Conservation (phyloP, 2,113 vertebrate species). For the Tetraodon nigroviridis region DNA sequence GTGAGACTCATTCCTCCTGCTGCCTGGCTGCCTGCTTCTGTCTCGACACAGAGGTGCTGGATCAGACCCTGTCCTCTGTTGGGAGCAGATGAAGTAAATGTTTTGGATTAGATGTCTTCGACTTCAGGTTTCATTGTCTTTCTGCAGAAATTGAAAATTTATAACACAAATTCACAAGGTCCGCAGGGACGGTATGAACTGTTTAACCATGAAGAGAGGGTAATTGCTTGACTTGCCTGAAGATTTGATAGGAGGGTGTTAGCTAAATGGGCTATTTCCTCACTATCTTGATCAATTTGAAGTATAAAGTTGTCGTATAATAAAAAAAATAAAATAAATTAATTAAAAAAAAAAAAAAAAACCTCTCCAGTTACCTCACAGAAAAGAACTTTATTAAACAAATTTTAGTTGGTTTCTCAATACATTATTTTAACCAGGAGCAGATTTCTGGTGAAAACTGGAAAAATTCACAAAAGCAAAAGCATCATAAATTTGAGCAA, state of each 20-base stretch:
- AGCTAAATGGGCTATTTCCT: neutral
- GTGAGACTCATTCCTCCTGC: conserved; percentile 53
- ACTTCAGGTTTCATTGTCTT: conserved; percentile 11
- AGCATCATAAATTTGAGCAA: too few relatives aligned
- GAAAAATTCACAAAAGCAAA: too few relatives aligned
- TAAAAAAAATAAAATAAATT: too few relatives aligned
- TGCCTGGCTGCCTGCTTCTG: conserved; percentile 30
- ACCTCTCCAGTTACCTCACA: too few relatives aligned
- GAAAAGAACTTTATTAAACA: too few relatives aligned
- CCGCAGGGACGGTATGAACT: neutral
- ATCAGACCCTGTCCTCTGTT: conserved; percentile 19
- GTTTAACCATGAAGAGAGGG: neutral
- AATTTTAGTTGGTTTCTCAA: too few relatives aligned
- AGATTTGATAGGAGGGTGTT: neutral
- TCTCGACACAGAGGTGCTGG: conserved; percentile 25
- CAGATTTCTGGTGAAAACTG: too few relatives aligned
- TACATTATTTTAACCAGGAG: too few relatives aligned
- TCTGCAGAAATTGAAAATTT: neutral
- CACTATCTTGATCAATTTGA: neutral
- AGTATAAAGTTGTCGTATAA: too few relatives aligned
- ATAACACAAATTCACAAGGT: too few relatives aligned
- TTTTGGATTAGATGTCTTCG: neutral
- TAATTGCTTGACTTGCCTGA: neutral
- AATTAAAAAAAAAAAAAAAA: too few relatives aligned
- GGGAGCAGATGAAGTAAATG: neutral